A percentile compares a stretch with the other conserved stretches of the same genome.
Evolutionary conservation across 2,113 vertebrate species (phyloP).

Genomic region (Elephas maximus): DNA sequence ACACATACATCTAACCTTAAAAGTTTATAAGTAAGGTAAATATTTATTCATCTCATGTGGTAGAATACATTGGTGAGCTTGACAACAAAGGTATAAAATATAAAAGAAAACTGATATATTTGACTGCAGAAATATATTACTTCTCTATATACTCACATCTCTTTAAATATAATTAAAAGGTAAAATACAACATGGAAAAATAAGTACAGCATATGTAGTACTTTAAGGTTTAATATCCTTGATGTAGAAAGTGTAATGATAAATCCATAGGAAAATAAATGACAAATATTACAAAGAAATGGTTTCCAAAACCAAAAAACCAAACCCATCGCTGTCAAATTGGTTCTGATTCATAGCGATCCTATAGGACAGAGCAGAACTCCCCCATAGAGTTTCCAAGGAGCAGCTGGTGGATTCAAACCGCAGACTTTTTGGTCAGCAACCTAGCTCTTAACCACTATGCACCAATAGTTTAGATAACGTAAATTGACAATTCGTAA

Average conservation of each 20-base stretch:
- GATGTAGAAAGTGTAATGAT: neutral
- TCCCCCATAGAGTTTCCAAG: too few relatives aligned
- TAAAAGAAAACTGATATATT: neutral
- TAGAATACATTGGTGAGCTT: neutral
- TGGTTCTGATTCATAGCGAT: too few relatives aligned
- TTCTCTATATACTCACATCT: neutral
- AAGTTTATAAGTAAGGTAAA: neutral
- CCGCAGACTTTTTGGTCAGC: too few relatives aligned
- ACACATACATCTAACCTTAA: neutral
- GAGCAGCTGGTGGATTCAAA: too few relatives aligned
- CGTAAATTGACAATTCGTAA: neutral
- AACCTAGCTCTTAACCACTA: too few relatives aligned
- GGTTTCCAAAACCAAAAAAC: too few relatives aligned
- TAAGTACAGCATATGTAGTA: neutral
- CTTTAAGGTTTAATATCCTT: neutral
- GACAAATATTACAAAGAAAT: neutral
- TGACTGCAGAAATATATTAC: neutral
- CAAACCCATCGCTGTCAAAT: too few relatives aligned
- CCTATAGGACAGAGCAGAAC: too few relatives aligned
- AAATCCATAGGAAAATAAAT: neutral
- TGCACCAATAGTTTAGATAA: neutral
- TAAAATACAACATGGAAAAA: neutral
- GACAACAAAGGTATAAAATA: neutral
- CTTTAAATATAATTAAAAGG: neutral
- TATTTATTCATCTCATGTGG: neutral